Percentiles rank a stretch among this genome's conserved stretches.
phyloP scores from a whole-genome alignment of 2,797 vertebrate genomes.

The Pteropus rufus region DNA sequence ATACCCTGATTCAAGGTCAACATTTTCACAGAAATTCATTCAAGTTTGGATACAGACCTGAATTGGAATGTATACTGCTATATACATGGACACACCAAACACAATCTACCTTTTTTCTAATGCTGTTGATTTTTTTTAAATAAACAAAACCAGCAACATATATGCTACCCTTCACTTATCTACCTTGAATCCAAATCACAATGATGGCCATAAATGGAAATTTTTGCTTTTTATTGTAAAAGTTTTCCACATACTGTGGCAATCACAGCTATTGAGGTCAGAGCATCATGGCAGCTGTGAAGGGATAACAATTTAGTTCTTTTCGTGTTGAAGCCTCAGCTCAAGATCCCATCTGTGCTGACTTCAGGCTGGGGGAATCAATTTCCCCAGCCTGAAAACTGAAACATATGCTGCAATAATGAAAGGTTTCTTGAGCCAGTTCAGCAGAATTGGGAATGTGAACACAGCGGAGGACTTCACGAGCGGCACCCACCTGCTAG shows the following conservation, averaged over 20 bases:
- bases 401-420: slow-evolving; percentile 52
- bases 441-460: neutral
- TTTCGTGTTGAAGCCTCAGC: neutral
- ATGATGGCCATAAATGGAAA: neutral
- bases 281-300: neutral
- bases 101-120: neutral
- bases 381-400: neutral
- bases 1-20: neutral
- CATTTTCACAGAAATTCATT: neutral
- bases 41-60: neutral
- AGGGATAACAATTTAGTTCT: slow-evolving; percentile 40
- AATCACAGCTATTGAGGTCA: slow-evolving; percentile 41
- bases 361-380: slow-evolving; percentile 41
- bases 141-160: neutral
- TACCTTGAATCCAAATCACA: neutral
- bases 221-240: neutral
- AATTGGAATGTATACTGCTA: neutral
- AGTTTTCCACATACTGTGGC: neutral
- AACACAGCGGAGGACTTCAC: neutral
- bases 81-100: neutral
- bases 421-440: slow-evolving; percentile 7
- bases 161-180: neutral
- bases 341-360: slow-evolving; percentile 62
- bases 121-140: neutral
- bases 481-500: neutral